Evolutionary conservation across 53 echinoderm and acorn worm genomes (phyloP).

Genomic region (Astropecten irregularis): DNA sequence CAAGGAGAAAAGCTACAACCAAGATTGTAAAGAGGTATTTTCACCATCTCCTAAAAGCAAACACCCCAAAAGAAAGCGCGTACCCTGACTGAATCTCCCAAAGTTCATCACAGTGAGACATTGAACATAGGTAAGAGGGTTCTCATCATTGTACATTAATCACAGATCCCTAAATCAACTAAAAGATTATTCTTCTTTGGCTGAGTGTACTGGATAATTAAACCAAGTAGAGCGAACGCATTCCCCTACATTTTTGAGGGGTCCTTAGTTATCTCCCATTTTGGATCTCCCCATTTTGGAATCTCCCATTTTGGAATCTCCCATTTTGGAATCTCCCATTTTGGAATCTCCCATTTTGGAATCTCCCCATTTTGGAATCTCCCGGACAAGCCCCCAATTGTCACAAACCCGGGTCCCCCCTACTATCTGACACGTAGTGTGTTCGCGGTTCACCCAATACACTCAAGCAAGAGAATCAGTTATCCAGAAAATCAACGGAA

Average conservation of each 20-base stretch:
- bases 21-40: neutral
- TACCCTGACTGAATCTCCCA: neutral
- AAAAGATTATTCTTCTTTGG: neutral
- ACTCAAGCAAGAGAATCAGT: too few species aligned
- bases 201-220: neutral
- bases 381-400: slow-evolving; percentile 41
- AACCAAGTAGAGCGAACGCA: neutral
- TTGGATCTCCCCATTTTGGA: too few species aligned
- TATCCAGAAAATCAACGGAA: too few species aligned
- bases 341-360: too few species aligned
- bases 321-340: too few species aligned
- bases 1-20: neutral
- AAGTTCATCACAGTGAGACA: neutral
- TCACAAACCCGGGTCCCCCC: too few species aligned
- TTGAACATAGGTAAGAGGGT: neutral
- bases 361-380: neutral
- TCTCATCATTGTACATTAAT: neutral
- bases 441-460: too few species aligned
- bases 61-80: neutral
- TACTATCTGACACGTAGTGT: too few species aligned
- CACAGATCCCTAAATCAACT: neutral
- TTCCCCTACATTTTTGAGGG: neutral
- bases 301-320: too few species aligned
- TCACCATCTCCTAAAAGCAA: neutral
- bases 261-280: neutral